Conservation (phyloP, 2,888 invertebrate genomes). For the Napeogenes sylphis region DNA sequence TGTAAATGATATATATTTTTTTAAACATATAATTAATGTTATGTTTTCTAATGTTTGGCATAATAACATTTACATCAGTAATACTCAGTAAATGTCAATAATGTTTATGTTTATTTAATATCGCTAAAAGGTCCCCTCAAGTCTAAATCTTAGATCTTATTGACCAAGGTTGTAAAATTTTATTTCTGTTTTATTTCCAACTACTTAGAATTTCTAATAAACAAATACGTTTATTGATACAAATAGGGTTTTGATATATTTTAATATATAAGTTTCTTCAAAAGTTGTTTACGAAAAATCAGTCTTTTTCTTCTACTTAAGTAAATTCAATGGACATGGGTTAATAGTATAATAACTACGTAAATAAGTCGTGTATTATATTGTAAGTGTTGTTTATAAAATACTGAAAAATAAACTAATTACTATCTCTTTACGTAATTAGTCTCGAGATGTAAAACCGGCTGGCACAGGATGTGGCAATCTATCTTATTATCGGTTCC, state of each 20-base stretch:
- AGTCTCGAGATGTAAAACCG: background rate
- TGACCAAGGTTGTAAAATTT: constrained; percentile 26
- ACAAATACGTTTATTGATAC: constrained; percentile 9
- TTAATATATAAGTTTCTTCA: background rate
- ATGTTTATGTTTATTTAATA: background rate
- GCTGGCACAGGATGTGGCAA: background rate
- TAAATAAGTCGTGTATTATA: too few relatives aligned
- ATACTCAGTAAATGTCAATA: background rate
- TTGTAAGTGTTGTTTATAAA: background rate
- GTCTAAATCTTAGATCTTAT: constrained; percentile 13
- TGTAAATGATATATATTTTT: too few relatives aligned
- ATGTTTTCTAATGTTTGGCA: too few relatives aligned
- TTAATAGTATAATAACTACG: too few relatives aligned
- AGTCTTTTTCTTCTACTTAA: too few relatives aligned
- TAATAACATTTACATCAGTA: background rate
- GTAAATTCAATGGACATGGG: too few relatives aligned
- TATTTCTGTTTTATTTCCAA: constrained; percentile 19
- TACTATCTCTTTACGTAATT: background rate
- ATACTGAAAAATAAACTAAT: background rate
- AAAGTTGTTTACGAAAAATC: too few relatives aligned
- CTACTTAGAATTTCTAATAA: constrained; percentile 27
- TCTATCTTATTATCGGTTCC: constrained; percentile 3
- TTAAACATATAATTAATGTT: too few relatives aligned
- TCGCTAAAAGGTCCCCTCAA: background rate
- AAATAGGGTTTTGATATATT: background rate